These are phyloP conservation scores for Antennarius striatus DNA, from an alignment of 2,113 vertebrate genomes.

Conservation along the genomic window DNA sequence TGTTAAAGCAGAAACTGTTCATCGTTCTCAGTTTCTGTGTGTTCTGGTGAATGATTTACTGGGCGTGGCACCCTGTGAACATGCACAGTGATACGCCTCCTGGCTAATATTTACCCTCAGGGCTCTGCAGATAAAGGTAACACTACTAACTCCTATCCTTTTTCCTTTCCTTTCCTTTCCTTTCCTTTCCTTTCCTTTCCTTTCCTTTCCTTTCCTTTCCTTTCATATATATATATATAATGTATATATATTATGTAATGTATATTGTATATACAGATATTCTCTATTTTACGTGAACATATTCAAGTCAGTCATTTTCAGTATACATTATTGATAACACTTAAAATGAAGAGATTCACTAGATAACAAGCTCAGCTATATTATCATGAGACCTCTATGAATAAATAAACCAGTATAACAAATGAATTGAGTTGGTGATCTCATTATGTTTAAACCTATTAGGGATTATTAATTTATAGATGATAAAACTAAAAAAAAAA, in stretches of 20 bases:
- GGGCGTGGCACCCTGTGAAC: constrained; percentile 43
- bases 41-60: constrained; percentile 59
- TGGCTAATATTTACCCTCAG: background rate
- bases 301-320: background rate
- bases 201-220: background rate
- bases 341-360: constrained; percentile 8
- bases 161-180: background rate
- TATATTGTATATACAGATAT: too few species aligned
- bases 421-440: constrained; percentile 20
- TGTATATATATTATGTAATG: too few species aligned
- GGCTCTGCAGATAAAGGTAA: background rate
- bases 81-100: constrained; percentile 3
- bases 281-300: background rate
- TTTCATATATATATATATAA: too few species aligned
- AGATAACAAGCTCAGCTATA: constrained; percentile 20
- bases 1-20: background rate
- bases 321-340: constrained; percentile 14
- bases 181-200: background rate
- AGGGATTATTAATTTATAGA: constrained; percentile 34
- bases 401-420: constrained; percentile 32
- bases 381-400: constrained; percentile 33
- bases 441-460: background rate
- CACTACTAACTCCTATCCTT: too few species aligned
- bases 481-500: background rate
- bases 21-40: constrained; percentile 1